These are phyloP conservation scores for Diplosoma virens DNA, from an alignment of 23 tunicate species.

Conservation along the genomic window DNA sequence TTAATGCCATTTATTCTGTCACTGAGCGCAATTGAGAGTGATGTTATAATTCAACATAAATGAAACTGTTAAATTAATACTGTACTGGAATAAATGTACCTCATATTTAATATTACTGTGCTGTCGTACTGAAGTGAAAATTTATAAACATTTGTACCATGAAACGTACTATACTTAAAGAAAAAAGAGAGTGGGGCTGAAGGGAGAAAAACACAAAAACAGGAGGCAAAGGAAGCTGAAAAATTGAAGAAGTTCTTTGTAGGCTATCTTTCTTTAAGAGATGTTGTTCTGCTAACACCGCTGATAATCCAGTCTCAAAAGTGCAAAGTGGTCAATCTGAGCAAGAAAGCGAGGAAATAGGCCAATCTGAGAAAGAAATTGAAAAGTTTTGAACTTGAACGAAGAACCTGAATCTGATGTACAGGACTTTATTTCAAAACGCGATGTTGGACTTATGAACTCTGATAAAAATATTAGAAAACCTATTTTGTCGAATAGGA, in stretches of 20 bases:
- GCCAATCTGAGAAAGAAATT: neutral
- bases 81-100: too few relatives aligned
- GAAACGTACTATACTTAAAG: neutral
- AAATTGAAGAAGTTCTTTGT: neutral
- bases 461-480: neutral
- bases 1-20: too few relatives aligned
- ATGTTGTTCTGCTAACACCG: neutral
- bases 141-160: too few relatives aligned
- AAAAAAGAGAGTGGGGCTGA: neutral
- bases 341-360: neutral
- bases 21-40: too few relatives aligned
- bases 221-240: neutral
- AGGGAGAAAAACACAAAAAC: neutral
- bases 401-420: neutral
- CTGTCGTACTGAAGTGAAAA: too few relatives aligned
- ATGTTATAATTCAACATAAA: too few relatives aligned
- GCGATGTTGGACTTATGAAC: neutral
- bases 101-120: too few relatives aligned
- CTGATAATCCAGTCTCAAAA: neutral
- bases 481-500: neutral
- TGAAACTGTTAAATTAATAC: too few relatives aligned
- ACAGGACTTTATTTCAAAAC: neutral
- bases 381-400: neutral
- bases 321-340: neutral
- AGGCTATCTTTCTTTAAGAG: neutral